Percentiles rank a stretch among this genome's conserved stretches.
Conservation (phyloP, 1,140 invertebrate species). For the Diplogasteroides magnus region DNA sequence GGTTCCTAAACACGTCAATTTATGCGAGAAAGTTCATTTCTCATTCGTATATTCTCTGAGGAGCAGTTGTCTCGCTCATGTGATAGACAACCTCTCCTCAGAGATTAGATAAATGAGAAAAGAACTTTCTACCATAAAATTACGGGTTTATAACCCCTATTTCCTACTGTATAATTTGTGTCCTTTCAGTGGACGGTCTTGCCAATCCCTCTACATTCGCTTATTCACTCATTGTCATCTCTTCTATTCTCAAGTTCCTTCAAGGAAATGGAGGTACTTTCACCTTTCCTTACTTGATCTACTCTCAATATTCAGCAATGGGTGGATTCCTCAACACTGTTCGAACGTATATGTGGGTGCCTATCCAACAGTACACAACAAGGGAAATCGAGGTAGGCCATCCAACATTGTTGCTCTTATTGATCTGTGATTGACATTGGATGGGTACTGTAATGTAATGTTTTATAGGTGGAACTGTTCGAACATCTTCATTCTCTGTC, state of each 20-base stretch:
- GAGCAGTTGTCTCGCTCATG: too few relatives aligned
- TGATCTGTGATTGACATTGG: too few relatives aligned
- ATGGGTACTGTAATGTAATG: too few relatives aligned
- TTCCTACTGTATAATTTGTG: too few relatives aligned
- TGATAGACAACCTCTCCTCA: too few relatives aligned
- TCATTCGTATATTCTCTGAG: neutral
- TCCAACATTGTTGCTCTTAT: too few relatives aligned
- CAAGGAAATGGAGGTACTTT: slow-evolving; percentile 65
- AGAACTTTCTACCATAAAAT: too few relatives aligned
- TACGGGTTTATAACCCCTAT: too few relatives aligned
- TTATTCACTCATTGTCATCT: slow-evolving; percentile 82
- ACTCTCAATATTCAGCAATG: neutral
- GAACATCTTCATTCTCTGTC: slow-evolving; percentile 56
- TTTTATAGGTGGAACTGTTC: slow-evolving; percentile 39
- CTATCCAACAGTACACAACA: slow-evolving; percentile 14
- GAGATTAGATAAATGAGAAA: too few relatives aligned
- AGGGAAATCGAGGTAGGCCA: slow-evolving; percentile 11
- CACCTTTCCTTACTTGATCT: slow-evolving; percentile 8
- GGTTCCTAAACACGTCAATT: neutral
- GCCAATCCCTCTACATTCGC: slow-evolving; percentile 61
- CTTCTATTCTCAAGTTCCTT: slow-evolving; percentile 79
- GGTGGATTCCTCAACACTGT: slow-evolving; percentile 12
- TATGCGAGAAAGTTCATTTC: neutral
- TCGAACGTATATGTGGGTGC: slow-evolving; percentile 9
- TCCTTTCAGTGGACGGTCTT: slow-evolving; percentile 41